Evolutionary conservation across 1,140 invertebrate genomes (phyloP), one percentile per base, ranked within the genome.

Genomic region (Lepidotrigona ventralis): DNA sequence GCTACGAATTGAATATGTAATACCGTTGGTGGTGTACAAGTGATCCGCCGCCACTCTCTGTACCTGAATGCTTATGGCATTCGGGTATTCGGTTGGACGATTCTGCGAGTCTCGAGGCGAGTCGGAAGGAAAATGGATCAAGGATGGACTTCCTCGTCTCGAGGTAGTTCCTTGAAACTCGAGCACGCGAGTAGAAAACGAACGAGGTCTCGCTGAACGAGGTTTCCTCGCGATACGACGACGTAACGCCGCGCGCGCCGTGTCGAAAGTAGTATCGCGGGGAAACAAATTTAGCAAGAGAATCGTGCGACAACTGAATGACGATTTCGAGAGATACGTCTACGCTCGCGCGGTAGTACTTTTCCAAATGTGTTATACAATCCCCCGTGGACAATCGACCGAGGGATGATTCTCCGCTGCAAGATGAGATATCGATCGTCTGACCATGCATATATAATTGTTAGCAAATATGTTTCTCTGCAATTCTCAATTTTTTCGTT

Each of bases 81-180:
- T 29, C 15, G 3, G 15, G 11, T 66, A 21, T 33, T 33, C 19
- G 29, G 29, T 17, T 2, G 9, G 29, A 46, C 39, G 53, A 56
- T 26, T 23, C 17, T 56, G 29, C n/a, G 39, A 14, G 23, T 11
- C 19, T n/a, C 68, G 68, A 70, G 72, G 33, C 46, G 46, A 72
- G 23, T 79, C 54, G 29, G 54, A 79, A 83, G 29, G 29, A 70
- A 85, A 85, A 85, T 85, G 81, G 81, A 79, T 85, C 75, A 85
- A 85, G 81, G 81, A 79, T 79, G n/a, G 33, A 33, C 33, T 33
- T 33, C 12, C 29, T 46, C 54, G 26, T 26, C 66, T 26, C 66
- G 56, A 23, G 8, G 21, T 74, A 70, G n/a, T n/a, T 78, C 84
- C 84, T 85, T 85, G 84, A 64, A n/a, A 56, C 58, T 46, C 39